Conservation (phyloP, 2,113 vertebrate species). For the Hoplias malabaricus region DNA sequence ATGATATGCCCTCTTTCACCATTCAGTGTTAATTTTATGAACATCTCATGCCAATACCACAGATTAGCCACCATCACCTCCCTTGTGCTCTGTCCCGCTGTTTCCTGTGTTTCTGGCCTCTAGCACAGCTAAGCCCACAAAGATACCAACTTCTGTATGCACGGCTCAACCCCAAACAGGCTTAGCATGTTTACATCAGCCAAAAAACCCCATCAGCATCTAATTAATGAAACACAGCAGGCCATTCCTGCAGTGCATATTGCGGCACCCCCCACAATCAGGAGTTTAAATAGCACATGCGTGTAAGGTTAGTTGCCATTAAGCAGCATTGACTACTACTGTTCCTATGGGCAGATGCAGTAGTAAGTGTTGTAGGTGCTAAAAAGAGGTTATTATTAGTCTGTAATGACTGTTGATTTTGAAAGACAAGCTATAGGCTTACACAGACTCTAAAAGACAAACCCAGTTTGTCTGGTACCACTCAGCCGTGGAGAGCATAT, state of each 20-base stretch:
- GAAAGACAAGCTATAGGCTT: background rate
- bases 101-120: constrained; percentile 52
- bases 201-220: constrained; percentile 48
- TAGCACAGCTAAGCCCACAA: constrained; percentile 31
- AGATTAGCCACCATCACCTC: constrained; percentile 62
- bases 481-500: constrained; percentile 4
- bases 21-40: constrained; percentile 52
- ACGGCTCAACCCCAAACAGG: background rate
- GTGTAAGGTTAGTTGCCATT: constrained; percentile 67
- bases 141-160: constrained; percentile 27
- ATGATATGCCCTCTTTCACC: background rate
- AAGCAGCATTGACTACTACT: constrained; percentile 60
- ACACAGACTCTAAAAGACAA: constrained; percentile 34
- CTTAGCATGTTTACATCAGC: constrained; percentile 57
- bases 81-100: constrained; percentile 50
- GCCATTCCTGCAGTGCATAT: constrained; percentile 1
- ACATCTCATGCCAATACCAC: constrained; percentile 45
- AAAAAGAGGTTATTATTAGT: constrained; percentile 48
- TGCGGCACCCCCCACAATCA: background rate
- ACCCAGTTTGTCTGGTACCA: constrained; percentile 24
- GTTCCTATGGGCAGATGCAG: constrained; percentile 33
- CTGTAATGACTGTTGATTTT: constrained; percentile 44
- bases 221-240: constrained; percentile 40
- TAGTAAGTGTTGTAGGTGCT: constrained; percentile 40
- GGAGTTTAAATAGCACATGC: background rate